Base-by-base conservation (phyloP, 35 echinoderm and acorn worm genomes). In the Eucidaris tribuloides region DNA sequence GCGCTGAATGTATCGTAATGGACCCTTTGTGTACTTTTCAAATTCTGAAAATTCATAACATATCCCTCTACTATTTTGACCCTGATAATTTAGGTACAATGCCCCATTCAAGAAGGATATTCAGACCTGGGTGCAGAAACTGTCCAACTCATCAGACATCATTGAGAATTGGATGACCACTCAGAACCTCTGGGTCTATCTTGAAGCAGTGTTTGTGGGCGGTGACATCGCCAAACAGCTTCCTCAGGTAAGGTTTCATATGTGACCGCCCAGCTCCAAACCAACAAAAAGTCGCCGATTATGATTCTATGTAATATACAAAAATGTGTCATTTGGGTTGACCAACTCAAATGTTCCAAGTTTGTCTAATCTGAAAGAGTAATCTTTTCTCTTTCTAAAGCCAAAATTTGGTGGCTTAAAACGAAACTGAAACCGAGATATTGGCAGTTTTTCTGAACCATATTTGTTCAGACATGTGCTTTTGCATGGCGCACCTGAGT, bases 141-240 rank as follows among this genome's bases (percentile, higher is more conserved):
- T 97, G 46, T 97, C 94, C 35, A 97, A 97, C 41, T 89, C 94
- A 2, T 92, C 89, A 42, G 94, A 97, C 54, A 97, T 97, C 85
- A 97, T 97, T 78, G 94, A 97, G 71, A 92, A 97, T 36, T 97
- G 94, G 94, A 40, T 97, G 66, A 88, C 81, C 20, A 86, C 88
- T 19, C 94, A 97, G 90, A 97, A 97, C 79, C 78, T 97, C 13
- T 97, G 94, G 94, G 89, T 97, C 15, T 97, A 97, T 44, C 64
- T 97, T 62, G 94, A 97, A 46, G 94, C 94, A 76, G 94, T 97
- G 29, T 97, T 97, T 97, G 94, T 97, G 7, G 94, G 94, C 36
- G 94, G 94, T 25, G 94, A 97, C 80, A 97, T 97, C 78, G 94
- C 94, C 34, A 97, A 92, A 39, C 94, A 97, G 48, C 84, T 97